phyloP scores from a whole-genome alignment of 2,797 vertebrate genomes.

The Ctenopoma kingsleyae region DNA sequence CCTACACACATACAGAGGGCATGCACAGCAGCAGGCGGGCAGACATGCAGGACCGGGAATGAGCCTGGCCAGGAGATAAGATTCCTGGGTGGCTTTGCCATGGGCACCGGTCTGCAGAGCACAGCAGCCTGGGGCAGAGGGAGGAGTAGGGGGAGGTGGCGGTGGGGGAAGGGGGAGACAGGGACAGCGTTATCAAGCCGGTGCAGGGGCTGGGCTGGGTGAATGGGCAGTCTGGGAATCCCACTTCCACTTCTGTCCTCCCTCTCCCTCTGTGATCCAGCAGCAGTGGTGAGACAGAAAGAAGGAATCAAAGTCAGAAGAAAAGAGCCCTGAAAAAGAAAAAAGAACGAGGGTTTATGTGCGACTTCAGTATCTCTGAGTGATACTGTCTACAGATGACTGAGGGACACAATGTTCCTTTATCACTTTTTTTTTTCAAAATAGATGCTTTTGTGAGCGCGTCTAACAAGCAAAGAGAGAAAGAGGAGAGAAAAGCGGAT shows the following conservation, averaged over 20 bases:
- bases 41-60: slow-evolving; percentile 64
- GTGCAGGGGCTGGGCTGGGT: slow-evolving; percentile 78
- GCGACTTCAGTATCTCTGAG: slow-evolving; percentile 31
- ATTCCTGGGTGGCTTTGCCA: slow-evolving; percentile 86
- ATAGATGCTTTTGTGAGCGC: slow-evolving; percentile 11
- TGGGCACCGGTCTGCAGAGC: slow-evolving; percentile 76
- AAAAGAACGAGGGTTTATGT: slow-evolving; percentile 7
- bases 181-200: slow-evolving; percentile 80
- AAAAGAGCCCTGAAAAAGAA: neutral
- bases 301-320: slow-evolving; percentile 7
- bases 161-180: slow-evolving; percentile 24
- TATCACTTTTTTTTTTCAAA: slow-evolving; percentile 15
- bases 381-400: slow-evolving; percentile 33
- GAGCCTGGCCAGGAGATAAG: slow-evolving; percentile 86
- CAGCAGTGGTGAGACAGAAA: slow-evolving; percentile 29
- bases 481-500: slow-evolving; percentile 18
- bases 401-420: slow-evolving; percentile 29
- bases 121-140: slow-evolving; percentile 74
- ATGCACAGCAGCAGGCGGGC: slow-evolving; percentile 43
- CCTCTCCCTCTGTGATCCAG: slow-evolving; percentile 46
- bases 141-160: slow-evolving; percentile 59
- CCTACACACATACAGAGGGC: slow-evolving; percentile 37
- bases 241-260: slow-evolving; percentile 51
- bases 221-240: slow-evolving; percentile 75
- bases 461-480: slow-evolving; percentile 8